Base-by-base conservation (phyloP, 92 coral and sea anemone genomes). In the Meandrina meandrites region DNA sequence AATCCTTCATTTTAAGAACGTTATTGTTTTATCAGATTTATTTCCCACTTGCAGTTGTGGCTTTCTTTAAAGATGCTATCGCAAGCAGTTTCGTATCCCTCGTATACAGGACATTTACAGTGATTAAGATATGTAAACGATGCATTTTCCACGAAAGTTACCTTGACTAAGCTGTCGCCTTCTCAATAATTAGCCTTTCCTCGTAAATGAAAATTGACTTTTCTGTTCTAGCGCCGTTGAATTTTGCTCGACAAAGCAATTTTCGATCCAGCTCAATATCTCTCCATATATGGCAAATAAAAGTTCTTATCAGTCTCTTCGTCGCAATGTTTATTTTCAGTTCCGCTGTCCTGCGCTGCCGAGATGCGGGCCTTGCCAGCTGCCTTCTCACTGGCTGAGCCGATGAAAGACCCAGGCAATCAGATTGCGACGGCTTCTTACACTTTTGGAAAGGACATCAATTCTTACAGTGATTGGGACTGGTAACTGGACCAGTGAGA, bases 381-480 rank as follows among this genome's bases (percentile, higher is more conserved):
- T 73, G 87, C 87, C 54, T 84, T 84, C 58, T 54, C 87, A 53
- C 7, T 84, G 87, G 80, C 80, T 35, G 87, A 84, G 56, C 80
- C 87, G 10, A 84, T 84, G 87, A 84, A 84, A 53, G 87, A 84
- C 19, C 73, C 87, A 0, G 80, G 80, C 34, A 53, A 72, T 37
- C 72, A 84, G 40, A 34, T 84, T 72, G 80, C 87, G 10, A 84
- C 87, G 6, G 87, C 87, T 27, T 84, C 87, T 0, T 84, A 84
- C 87, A 84, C 87, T 0, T 84, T 73, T 84, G 87, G 87, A 18
- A 73, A 72, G 72, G 30, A n/a, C 27, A 56, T 14, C 19, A 84
- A 56, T 37, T 73, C 87, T 1, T 84, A 72, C 57, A 54, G 87
- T 12, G 87, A 84, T 15, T 84, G 87, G 87, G 87, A 84, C 48